Evolutionary conservation across 2,888 invertebrate species (phyloP).

Genomic region (Acanthococcus lagerstroemiae): DNA sequence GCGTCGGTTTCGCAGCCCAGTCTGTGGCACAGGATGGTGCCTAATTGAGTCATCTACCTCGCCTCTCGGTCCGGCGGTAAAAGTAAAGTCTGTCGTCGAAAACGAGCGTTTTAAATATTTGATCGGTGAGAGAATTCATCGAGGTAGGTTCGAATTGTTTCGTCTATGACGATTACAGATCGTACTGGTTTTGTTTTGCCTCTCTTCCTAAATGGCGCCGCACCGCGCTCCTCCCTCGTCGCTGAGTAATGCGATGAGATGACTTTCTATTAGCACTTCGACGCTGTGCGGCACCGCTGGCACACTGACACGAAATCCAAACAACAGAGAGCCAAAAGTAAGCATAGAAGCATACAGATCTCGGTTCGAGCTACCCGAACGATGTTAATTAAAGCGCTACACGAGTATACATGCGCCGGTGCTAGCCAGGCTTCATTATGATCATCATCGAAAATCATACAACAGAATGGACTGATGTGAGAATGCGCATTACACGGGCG

Average conservation of each 20-base stretch:
- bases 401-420: background rate
- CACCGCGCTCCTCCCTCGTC: background rate
- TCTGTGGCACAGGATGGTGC: background rate
- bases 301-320: constrained; percentile 23
- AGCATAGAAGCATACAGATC: too few relatives aligned
- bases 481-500: too few relatives aligned
- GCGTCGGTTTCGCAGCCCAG: too few relatives aligned
- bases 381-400: constrained; percentile 7
- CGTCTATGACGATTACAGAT: too few relatives aligned
- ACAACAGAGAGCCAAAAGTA: too few relatives aligned
- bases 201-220: background rate
- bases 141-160: too few relatives aligned
- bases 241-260: background rate
- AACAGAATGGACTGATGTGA: too few relatives aligned
- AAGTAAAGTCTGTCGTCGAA: constrained; percentile 10
- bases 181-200: background rate
- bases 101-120: constrained; percentile 18
- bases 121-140: constrained; percentile 8
- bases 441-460: too few relatives aligned
- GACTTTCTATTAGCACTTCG: constrained; percentile 22
- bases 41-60: background rate
- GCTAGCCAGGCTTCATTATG: too few relatives aligned
- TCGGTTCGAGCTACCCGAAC: too few relatives aligned
- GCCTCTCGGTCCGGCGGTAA: too few relatives aligned
- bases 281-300: too few relatives aligned